Conservation (phyloP, 2,888 invertebrate species). For the Brassicogethes aeneus region DNA sequence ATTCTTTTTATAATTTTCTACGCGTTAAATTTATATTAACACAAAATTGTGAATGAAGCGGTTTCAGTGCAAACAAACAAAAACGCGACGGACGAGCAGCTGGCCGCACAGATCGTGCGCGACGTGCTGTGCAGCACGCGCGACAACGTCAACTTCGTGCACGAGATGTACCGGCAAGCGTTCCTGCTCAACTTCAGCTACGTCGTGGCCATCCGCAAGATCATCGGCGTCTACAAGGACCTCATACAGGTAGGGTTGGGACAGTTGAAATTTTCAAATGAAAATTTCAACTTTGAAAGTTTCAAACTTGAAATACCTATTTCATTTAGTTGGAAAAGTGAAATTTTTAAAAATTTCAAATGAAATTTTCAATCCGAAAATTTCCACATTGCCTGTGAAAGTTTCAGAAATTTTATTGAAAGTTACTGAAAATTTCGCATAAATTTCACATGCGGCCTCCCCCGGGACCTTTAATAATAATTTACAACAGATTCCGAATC, state of each 20-base stretch:
- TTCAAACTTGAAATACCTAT: not conserved
- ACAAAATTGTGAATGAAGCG: conserved; percentile 23
- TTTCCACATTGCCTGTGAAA: no score
- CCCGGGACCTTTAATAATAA: no score
- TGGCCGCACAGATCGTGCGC: conserved; percentile 60
- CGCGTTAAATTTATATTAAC: no score
- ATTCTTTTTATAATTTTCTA: no score
- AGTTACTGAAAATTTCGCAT: no score
- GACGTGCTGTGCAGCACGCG: conserved; percentile 80
- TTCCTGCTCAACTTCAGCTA: conserved; percentile 81
- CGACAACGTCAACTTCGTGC: conserved; percentile 89
- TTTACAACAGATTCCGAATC: no score
- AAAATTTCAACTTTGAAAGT: no score
- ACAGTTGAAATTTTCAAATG: no score
- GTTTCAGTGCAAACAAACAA: conserved; percentile 34
- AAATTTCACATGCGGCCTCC: no score
- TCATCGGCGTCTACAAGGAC: conserved; percentile 89
- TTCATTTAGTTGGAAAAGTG: not conserved
- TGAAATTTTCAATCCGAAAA: no score
- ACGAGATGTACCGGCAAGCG: conserved; percentile 90
- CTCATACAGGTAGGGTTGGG: conserved; percentile 95
- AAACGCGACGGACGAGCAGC: conserved; percentile 37
- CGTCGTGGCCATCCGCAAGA: conserved; percentile 77
- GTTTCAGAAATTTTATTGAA: no score
- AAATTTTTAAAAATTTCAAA: not conserved